These are phyloP conservation scores for Ryuthela nishihirai DNA, from an alignment of 2,888 invertebrate genomes.

Conservation along the genomic window DNA sequence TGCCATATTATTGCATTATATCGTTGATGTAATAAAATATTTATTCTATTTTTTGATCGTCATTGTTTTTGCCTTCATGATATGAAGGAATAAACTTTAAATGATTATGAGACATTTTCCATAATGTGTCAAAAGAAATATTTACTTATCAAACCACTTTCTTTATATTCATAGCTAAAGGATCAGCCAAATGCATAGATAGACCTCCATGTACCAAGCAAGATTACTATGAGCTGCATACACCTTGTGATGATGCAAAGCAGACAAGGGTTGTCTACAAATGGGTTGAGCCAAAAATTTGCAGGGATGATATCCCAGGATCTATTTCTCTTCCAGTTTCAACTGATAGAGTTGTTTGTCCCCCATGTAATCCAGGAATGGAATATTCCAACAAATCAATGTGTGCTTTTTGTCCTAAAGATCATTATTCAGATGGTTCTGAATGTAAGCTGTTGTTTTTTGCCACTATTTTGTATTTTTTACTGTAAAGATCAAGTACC, in stretches of 20 bases:
- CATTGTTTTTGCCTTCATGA: too few relatives aligned
- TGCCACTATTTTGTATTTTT: neutral
- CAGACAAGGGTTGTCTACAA: constrained; percentile 54
- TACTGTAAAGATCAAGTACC: neutral
- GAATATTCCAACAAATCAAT: constrained; percentile 48
- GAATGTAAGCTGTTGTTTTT: constrained; percentile 9
- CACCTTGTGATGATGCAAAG: constrained; percentile 54
- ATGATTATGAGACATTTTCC: too few relatives aligned
- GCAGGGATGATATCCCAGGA: constrained; percentile 51
- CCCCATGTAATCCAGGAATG: constrained; percentile 59
- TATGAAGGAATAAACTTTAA: too few relatives aligned
- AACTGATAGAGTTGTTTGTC: constrained; percentile 50
- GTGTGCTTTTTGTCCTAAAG: constrained; percentile 56
- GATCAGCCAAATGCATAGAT: constrained; percentile 52
- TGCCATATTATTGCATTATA: too few relatives aligned
- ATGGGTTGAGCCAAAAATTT: constrained; percentile 58
- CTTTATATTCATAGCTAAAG: constrained; percentile 51
- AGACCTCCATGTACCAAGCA: constrained; percentile 54
- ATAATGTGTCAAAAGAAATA: too few relatives aligned
- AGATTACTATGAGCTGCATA: constrained; percentile 56
- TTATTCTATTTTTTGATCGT: too few relatives aligned
- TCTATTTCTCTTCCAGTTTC: constrained; percentile 52
- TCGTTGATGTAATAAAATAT: too few relatives aligned
- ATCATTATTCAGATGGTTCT: constrained; percentile 53
- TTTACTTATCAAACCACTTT: too few relatives aligned